These are phyloP conservation scores for Chironomus riparius DNA, from an alignment of 2,888 invertebrate species.

Conservation along the genomic window DNA sequence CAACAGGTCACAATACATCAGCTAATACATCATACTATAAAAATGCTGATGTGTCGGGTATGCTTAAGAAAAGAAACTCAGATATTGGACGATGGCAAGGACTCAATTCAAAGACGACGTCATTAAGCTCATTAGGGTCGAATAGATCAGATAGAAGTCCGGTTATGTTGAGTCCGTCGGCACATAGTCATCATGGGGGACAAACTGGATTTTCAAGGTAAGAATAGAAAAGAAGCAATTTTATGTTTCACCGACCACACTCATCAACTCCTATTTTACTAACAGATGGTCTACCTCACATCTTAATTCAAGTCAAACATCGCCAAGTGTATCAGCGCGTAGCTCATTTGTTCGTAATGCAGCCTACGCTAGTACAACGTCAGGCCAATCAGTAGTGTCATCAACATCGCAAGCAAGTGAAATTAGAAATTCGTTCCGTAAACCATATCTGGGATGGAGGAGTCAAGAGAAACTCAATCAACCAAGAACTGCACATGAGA, in stretches of 20 bases:
- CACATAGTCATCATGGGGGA: conserved; percentile 43
- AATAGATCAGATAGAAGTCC: conserved; percentile 43
- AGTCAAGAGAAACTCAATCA: conserved; percentile 72
- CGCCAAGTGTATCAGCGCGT: conserved; percentile 63
- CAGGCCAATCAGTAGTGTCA: conserved; percentile 57
- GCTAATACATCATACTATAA: conserved; percentile 31
- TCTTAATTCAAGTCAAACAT: conserved; percentile 63
- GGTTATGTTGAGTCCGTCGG: conserved; percentile 41
- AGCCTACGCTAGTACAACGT: conserved; percentile 44
- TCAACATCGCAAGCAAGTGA: conserved; percentile 44
- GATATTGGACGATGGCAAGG: conserved; percentile 57
- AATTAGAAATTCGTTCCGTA: conserved; percentile 56
- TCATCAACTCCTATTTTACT: background rate
- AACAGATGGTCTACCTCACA: conserved; percentile 62
- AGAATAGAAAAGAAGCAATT: background rate
- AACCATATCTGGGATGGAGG: conserved; percentile 86
- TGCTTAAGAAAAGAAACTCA: conserved; percentile 68
- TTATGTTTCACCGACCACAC: background rate
- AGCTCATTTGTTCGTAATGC: conserved; percentile 58
- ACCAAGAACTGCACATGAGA: conserved; percentile 77
- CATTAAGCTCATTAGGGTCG: conserved; percentile 64
- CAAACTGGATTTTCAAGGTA: conserved; percentile 36
- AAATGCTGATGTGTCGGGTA: conserved; percentile 53
- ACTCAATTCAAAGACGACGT: conserved; percentile 77
- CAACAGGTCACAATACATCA: conserved; percentile 30